Evolutionary conservation across 1,140 invertebrate genomes (phyloP).

Genomic region (Drosophila yakuba): DNA sequence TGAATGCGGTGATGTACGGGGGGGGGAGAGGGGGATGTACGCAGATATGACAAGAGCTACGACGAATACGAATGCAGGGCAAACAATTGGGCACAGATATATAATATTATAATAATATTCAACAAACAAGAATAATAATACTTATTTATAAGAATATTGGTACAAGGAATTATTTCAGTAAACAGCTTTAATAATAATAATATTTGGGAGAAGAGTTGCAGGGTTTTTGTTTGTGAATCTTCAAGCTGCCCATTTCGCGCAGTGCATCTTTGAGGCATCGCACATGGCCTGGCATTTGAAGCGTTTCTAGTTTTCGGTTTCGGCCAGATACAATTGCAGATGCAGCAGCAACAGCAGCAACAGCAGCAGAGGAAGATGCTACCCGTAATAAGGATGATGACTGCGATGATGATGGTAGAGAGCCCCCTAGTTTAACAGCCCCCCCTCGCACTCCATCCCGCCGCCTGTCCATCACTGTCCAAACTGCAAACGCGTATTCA

Average conservation of each 20-base stretch:
- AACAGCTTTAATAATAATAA: no score
- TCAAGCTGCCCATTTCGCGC: neutral
- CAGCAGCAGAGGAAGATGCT: constrained; percentile 7
- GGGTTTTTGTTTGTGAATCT: neutral
- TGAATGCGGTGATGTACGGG: constrained; percentile 7
- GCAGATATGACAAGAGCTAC: constrained; percentile 1
- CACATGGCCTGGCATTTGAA: constrained; percentile 29
- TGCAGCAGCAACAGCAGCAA: neutral
- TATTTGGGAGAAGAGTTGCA: no score
- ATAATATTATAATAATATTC: no score
- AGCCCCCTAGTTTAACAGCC: neutral
- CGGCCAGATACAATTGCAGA: constrained; percentile 39
- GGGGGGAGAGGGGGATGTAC: neutral
- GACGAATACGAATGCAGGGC: constrained; percentile 1
- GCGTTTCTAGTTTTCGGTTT: constrained; percentile 31
- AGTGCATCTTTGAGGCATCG: constrained; percentile 25
- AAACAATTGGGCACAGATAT: neutral
- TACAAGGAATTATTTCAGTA: no score
- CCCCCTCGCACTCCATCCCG: neutral
- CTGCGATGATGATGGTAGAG: constrained; percentile 18
- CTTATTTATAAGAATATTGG: no score
- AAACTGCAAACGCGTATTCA: constrained; percentile 52
- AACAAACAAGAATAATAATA: no score
- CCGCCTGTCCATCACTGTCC: constrained; percentile 13
- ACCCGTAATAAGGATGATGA: constrained; percentile 8